These are phyloP conservation scores for Leptinotarsa defecta DNA, from an alignment of 1,140 invertebrate genomes.

Conservation along the genomic window DNA sequence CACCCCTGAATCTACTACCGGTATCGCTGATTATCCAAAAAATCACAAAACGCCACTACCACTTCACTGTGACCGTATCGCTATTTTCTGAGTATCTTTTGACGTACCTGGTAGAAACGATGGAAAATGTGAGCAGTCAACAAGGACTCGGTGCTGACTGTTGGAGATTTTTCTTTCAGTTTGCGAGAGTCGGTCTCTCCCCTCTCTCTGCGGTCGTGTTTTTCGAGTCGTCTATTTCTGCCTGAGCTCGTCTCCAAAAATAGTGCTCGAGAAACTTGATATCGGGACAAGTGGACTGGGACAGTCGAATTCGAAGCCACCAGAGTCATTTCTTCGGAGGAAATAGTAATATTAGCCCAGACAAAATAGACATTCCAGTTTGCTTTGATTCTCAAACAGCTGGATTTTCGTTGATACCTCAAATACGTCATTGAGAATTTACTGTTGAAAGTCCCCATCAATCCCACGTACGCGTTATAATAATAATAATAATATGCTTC, in stretches of 20 bases:
- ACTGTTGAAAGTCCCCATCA: no score
- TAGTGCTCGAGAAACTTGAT: constrained; percentile 25
- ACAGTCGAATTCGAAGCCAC: no score
- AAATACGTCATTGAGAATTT: no score
- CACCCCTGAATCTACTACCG: not conserved
- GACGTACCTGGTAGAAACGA: constrained; percentile 48
- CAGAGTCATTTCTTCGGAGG: no score
- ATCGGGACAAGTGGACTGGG: not conserved
- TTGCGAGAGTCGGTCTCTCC: not conserved
- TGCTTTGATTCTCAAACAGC: no score
- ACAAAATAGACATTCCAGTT: no score
- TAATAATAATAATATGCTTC: no score
- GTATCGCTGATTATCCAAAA: not conserved
- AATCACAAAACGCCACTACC: not conserved
- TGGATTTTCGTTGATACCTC: no score
- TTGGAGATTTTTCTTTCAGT: constrained; percentile 38
- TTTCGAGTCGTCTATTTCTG: constrained; percentile 20
- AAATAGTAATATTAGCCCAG: no score
- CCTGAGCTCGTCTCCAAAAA: constrained; percentile 9
- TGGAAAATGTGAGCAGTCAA: constrained; percentile 60
- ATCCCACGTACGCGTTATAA: no score
- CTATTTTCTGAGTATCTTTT: not conserved
- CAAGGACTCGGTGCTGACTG: constrained; percentile 63
- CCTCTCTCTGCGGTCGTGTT: not conserved
- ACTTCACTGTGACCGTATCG: constrained; percentile 5